Base-by-base conservation (phyloP, 2,888 invertebrate species). In the Pseudolycoriella hygida region DNA sequence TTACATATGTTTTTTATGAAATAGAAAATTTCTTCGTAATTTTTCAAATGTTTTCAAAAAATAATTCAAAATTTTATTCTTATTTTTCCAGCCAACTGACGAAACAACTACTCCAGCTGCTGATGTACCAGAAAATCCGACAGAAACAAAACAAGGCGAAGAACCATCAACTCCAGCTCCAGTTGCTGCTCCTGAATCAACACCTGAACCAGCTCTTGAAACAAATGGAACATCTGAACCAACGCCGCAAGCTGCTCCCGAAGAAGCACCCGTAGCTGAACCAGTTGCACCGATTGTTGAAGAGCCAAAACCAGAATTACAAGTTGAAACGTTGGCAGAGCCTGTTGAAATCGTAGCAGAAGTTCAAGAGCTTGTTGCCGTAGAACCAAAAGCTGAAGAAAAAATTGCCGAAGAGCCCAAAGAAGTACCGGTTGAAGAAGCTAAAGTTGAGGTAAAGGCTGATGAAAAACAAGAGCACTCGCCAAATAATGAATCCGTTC, bases 71-170 rank as follows among this genome's bases (percentile, higher is more conserved):
- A 18, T 8, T 30, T 37, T 42, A n/a, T 47, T 49, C 42, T 49
- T 50, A 40, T 55, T 53, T 58, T 62, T 53, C 42, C 60, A 70
- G 70, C 62, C 63, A 54, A 61, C 64, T 50, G 69, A 69, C 34
- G 48, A 48, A 17, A 32, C 47, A 55, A 56, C 56, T 14, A 17
- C 39, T 20, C 18, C 32, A 25, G 41, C 40, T 15, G 38, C 44
- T 10, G 40, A 40, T 40, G 40, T 32, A 14, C 17, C 40, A 20
- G 40, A 4, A 40, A 40, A 40, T 17, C 34, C 45, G 4, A 40
- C 45, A 31, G 34, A 40, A 32, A 40, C 15, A 6, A 30, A 42
- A 42, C 11, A 11, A 42, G 20, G 3, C 6, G 30, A 20, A 42
- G 42, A 42, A 42, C 12, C 3, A 25, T 25, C 25, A n/a, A n/a